phyloP scores from a whole-genome alignment of 2,888 invertebrate genomes.

The Phania funesta region DNA sequence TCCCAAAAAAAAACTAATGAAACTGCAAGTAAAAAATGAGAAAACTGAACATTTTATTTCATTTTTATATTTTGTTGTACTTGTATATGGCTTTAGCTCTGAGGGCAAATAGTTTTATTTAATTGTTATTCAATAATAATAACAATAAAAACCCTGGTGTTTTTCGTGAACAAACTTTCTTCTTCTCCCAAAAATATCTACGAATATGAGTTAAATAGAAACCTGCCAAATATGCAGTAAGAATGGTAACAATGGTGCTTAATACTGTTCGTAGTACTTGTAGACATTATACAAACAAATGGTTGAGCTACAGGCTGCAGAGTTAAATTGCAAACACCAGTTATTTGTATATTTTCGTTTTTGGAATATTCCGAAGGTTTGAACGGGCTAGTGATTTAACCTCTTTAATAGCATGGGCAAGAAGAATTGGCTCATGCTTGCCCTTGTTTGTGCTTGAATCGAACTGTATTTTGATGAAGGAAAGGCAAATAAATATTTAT shows the following conservation, averaged over 20 bases:
- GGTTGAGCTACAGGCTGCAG: not conserved
- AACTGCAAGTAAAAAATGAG: not conserved
- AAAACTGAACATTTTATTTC: slow-evolving; percentile 18
- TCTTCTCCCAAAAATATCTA: not conserved
- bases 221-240: slow-evolving; percentile 4
- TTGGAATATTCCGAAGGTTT: too few relatives aligned
- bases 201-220: not conserved
- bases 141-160: not conserved
- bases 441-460: too few relatives aligned
- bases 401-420: too few relatives aligned
- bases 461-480: too few relatives aligned
- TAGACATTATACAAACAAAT: too few relatives aligned
- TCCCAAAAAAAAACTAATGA: not conserved
- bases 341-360: slow-evolving; percentile 2
- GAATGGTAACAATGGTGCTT: not conserved
- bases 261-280: not conserved
- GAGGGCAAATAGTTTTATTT: slow-evolving; percentile 56
- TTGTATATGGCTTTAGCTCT: slow-evolving; percentile 13
- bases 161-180: too few relatives aligned
- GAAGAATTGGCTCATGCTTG: not conserved
- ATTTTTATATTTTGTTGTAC: not conserved
- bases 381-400: too few relatives aligned
- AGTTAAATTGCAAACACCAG: slow-evolving; percentile 3
- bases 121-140: slow-evolving; percentile 58
- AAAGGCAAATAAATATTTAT: too few relatives aligned